Conservation (phyloP, 1,140 invertebrate genomes). For the Cydia fagiglandana region DNA sequence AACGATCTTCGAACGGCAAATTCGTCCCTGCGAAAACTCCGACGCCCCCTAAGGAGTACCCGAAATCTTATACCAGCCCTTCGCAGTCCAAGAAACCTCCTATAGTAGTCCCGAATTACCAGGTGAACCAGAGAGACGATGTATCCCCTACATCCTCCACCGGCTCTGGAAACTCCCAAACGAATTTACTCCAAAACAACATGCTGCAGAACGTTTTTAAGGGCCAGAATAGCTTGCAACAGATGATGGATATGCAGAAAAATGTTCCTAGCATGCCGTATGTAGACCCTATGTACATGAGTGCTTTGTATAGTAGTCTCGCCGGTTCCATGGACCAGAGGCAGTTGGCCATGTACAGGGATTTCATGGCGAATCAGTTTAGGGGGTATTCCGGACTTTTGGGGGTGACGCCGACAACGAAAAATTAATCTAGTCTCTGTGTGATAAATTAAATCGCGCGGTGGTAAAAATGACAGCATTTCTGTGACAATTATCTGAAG, state of each 20-base stretch:
- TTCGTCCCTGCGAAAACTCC: constrained; percentile 69
- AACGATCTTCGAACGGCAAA: constrained; percentile 70
- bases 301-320: constrained; percentile 63
- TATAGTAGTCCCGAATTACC: constrained; percentile 62
- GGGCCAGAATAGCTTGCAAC: constrained; percentile 47
- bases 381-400: constrained; percentile 56
- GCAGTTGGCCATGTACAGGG: constrained; percentile 60
- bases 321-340: constrained; percentile 62
- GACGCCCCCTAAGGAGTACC: constrained; percentile 58
- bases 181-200: constrained; percentile 41
- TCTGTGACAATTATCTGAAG: background rate
- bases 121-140: constrained; percentile 49
- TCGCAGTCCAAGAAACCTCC: constrained; percentile 51
- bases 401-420: constrained; percentile 64
- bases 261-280: constrained; percentile 48
- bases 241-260: constrained; percentile 60
- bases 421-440: constrained; percentile 61
- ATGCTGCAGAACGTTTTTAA: constrained; percentile 48
- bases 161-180: constrained; percentile 43
- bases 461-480: background rate
- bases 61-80: constrained; percentile 46
- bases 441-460: constrained; percentile 35
- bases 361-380: constrained; percentile 60
- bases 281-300: constrained; percentile 71
- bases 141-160: constrained; percentile 50